Evolutionary conservation across 2,888 invertebrate genomes (phyloP).

Genomic region (Philopedon plagiatum): DNA sequence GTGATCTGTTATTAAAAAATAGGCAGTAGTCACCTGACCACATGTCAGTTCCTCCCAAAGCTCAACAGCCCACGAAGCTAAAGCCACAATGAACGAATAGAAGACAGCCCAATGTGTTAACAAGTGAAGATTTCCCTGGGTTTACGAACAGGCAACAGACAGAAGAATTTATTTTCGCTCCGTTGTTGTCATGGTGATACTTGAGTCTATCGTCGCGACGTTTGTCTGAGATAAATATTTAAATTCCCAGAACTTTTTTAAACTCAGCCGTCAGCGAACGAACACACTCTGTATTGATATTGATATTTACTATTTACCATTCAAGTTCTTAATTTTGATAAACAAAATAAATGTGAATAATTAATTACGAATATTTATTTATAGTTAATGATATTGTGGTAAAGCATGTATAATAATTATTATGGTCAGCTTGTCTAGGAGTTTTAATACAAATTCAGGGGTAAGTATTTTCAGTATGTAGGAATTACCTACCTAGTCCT

Average conservation of each 20-base stretch:
- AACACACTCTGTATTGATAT: neutral
- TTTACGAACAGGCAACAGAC: neutral
- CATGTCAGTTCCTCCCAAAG: too few species aligned
- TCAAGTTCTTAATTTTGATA: neutral
- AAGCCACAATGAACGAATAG: neutral
- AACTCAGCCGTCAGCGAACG: neutral
- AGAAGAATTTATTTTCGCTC: too few species aligned
- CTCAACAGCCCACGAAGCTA: neutral
- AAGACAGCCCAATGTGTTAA: neutral
- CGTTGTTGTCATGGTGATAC: too few species aligned
- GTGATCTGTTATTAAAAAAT: too few species aligned
- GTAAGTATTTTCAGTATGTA: constrained; percentile 53
- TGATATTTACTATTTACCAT: neutral
- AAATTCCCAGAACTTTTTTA: too few species aligned
- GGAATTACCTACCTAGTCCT: neutral
- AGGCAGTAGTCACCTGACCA: too few species aligned
- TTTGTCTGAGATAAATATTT: too few species aligned
- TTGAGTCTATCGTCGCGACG: too few species aligned
- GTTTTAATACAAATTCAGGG: constrained; percentile 62
- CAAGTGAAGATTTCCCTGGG: too few species aligned
- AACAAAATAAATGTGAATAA: constrained; percentile 9
- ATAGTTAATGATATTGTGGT: constrained; percentile 15
- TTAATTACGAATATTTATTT: constrained; percentile 21
- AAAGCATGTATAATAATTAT: constrained; percentile 38
- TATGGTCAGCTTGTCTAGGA: constrained; percentile 64